Evolutionary conservation across 2,888 invertebrate species (phyloP).

Genomic region (Caenorhabditis sp.): DNA sequence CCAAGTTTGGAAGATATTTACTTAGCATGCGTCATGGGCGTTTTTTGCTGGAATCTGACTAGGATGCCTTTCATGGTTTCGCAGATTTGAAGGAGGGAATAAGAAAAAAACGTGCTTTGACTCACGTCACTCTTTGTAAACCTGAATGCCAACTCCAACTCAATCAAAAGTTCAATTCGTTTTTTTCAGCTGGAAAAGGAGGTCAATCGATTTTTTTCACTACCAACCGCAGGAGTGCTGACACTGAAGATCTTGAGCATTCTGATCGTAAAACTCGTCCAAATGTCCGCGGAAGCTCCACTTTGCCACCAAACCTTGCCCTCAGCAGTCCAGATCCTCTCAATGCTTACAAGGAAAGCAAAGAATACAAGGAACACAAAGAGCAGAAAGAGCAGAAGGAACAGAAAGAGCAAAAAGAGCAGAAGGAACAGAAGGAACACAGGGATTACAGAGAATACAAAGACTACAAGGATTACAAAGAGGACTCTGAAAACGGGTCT

Average conservation of each 20-base stretch:
- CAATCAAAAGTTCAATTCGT: neutral
- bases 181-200: constrained; percentile 33
- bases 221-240: constrained; percentile 53
- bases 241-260: constrained; percentile 38
- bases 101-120: constrained; percentile 5
- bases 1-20: constrained; percentile 50
- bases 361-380: constrained; percentile 10
- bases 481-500: neutral
- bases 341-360: constrained; percentile 25
- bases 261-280: constrained; percentile 15
- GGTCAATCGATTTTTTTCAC: constrained; percentile 64
- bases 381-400: constrained; percentile 12
- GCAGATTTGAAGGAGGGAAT: neutral
- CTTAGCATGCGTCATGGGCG: constrained; percentile 25
- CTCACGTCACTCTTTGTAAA: neutral
- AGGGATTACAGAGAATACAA: constrained; percentile 28
- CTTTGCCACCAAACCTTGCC: constrained; percentile 51
- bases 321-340: constrained; percentile 38
- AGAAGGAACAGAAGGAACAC: constrained; percentile 8
- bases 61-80: neutral
- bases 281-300: constrained; percentile 40
- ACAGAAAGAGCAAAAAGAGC: constrained; percentile 26
- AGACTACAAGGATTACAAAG: constrained; percentile 10
- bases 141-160: neutral
- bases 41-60: constrained; percentile 12